Evolutionary conservation across 1,140 invertebrate species (phyloP).

Genomic region (Drosophila lowei): DNA sequence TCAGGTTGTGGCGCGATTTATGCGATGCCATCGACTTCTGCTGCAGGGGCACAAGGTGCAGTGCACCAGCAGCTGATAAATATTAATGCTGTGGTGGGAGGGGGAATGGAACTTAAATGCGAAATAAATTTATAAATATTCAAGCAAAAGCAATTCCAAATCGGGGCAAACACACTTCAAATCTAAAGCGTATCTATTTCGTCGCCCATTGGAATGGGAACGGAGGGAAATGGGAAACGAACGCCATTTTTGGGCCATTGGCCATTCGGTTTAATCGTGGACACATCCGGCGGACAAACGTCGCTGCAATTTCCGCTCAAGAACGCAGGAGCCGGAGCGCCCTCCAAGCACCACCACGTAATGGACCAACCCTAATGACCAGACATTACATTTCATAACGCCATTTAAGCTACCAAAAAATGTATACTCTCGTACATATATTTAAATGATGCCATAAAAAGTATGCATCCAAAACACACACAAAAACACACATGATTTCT

Average conservation of each 20-base stretch:
- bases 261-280: slow-evolving; percentile 68
- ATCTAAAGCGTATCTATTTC: slow-evolving; percentile 31
- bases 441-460: slow-evolving; percentile 63
- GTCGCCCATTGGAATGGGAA: not conserved
- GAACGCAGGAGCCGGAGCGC: slow-evolving; percentile 6
- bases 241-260: slow-evolving; percentile 49
- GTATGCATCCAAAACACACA: slow-evolving; percentile 19
- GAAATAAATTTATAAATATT: slow-evolving; percentile 49
- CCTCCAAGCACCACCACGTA: slow-evolving; percentile 27
- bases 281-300: slow-evolving; percentile 63
- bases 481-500: not conserved
- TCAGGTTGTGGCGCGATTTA: slow-evolving; percentile 53
- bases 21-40: slow-evolving; percentile 41
- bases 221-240: not conserved
- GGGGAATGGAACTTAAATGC: slow-evolving; percentile 23
- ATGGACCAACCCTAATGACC: slow-evolving; percentile 73
- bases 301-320: slow-evolving; percentile 64
- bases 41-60: slow-evolving; percentile 13
- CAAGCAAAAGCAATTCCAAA: slow-evolving; percentile 21
- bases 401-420: slow-evolving; percentile 62
- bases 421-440: not conserved
- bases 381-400: slow-evolving; percentile 77
- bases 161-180: slow-evolving; percentile 18
- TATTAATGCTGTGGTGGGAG: slow-evolving; percentile 39
- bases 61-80: slow-evolving; percentile 49